Conservation (phyloP, 2,113 vertebrate genomes). For the Scopus umbretta region DNA sequence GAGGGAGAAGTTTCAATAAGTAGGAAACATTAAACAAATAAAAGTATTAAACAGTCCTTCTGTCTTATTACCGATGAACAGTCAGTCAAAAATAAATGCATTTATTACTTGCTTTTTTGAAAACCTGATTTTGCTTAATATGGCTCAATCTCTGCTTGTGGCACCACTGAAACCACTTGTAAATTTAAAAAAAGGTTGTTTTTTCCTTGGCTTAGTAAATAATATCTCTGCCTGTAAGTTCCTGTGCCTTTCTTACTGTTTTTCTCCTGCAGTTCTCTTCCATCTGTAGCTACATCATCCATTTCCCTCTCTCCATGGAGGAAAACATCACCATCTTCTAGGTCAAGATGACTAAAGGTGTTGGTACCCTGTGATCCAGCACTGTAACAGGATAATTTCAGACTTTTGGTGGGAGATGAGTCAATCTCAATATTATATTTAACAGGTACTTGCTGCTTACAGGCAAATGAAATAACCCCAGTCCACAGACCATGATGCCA, state of each 20-base stretch:
- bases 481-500: fast-evolving
- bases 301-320: not conserved
- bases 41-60: not conserved
- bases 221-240: not conserved
- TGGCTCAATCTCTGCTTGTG: not conserved
- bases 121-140: not conserved
- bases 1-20: not conserved
- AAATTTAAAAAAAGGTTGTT: not conserved
- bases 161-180: not conserved
- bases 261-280: not conserved
- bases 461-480: not conserved
- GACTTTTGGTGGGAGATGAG: not conserved
- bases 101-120: not conserved
- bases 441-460: not conserved
- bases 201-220: not conserved
- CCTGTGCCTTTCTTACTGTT: not conserved
- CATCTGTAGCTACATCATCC: not conserved
- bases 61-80: not conserved
- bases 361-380: not conserved
- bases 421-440: not conserved
- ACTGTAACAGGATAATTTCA: not conserved
- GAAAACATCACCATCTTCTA: not conserved
- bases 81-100: not conserved
- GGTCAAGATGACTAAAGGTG: not conserved
- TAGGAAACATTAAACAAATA: not conserved